A percentile compares a stretch with the other conserved stretches of the same genome.
phyloP scores from a whole-genome alignment of 2,888 invertebrate species.

The Clusia tigrina region DNA sequence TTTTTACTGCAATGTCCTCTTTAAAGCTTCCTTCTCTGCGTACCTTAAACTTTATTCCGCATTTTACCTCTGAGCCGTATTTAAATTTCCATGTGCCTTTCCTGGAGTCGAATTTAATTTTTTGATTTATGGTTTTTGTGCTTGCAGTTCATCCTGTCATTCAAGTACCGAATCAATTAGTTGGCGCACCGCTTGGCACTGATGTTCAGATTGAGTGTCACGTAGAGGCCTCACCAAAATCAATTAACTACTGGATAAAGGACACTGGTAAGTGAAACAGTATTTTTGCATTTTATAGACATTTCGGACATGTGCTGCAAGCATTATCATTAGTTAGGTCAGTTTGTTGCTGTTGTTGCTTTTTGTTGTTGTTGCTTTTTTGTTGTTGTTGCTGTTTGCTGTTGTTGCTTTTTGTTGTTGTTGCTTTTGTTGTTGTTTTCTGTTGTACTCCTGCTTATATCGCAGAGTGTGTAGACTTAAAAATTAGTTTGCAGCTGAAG shows the following conservation, averaged over 20 bases:
- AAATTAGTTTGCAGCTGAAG: no score
- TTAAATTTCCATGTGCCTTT: no score
- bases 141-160: slow-evolving; percentile 86
- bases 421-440: no score
- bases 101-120: not conserved
- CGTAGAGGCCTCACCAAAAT: slow-evolving; percentile 88
- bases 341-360: no score
- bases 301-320: slow-evolving; percentile 44
- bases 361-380: no score
- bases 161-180: slow-evolving; percentile 90
- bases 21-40: not conserved
- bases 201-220: slow-evolving; percentile 88
- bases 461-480: no score
- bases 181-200: slow-evolving; percentile 85
- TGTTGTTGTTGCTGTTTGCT: no score
- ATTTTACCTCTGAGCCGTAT: no score
- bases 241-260: slow-evolving; percentile 90
- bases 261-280: slow-evolving; percentile 75
- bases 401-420: no score
- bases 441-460: no score
- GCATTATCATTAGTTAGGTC: slow-evolving; percentile 47
- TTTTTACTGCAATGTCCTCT: not conserved
- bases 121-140: slow-evolving; percentile 10
- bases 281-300: slow-evolving; percentile 53
- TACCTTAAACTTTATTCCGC: not conserved